These are phyloP conservation scores for Eulithis testata DNA, from an alignment of 2,888 invertebrate species.

Conservation along the genomic window DNA sequence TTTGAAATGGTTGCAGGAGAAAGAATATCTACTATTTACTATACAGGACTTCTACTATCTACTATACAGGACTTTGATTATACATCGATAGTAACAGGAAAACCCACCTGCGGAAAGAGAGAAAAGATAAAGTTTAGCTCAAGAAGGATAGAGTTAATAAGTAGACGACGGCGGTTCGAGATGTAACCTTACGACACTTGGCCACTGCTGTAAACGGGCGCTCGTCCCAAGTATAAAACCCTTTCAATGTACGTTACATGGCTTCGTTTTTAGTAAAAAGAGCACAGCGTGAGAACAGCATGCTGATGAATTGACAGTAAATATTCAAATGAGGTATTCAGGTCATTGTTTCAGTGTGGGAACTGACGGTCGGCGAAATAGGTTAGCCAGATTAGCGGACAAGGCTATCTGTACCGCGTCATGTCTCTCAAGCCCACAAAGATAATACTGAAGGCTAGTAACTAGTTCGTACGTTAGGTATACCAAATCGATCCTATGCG, in stretches of 20 bases:
- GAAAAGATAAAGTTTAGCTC: not conserved
- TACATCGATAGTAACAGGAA: conserved; percentile 6
- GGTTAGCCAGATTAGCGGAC: conserved; percentile 41
- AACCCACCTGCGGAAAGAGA: not conserved
- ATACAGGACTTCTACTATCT: conserved; percentile 3
- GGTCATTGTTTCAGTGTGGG: conserved; percentile 33
- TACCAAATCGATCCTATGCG: not conserved
- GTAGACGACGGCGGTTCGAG: not conserved
- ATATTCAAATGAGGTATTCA: conserved; percentile 34
- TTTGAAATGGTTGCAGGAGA: conserved; percentile 22
- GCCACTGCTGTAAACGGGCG: not conserved
- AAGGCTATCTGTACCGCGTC: conserved; percentile 35
- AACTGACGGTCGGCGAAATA: conserved; percentile 36
- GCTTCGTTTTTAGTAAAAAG: not conserved
- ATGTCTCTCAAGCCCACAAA: conserved; percentile 14
- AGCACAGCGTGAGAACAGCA: conserved; percentile 32
- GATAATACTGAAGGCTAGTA: conserved; percentile 21
- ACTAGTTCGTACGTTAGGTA: not conserved
- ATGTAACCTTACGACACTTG: not conserved
- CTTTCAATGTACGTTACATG: conserved; percentile 6
- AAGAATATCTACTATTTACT: not conserved
- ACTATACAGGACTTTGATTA: not conserved
- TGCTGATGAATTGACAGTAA: conserved; percentile 36
- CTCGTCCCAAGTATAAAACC: not conserved
- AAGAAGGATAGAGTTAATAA: not conserved